phyloP scores from a whole-genome alignment of 2,113 vertebrate species.

The Engraulis encrasicolus region DNA sequence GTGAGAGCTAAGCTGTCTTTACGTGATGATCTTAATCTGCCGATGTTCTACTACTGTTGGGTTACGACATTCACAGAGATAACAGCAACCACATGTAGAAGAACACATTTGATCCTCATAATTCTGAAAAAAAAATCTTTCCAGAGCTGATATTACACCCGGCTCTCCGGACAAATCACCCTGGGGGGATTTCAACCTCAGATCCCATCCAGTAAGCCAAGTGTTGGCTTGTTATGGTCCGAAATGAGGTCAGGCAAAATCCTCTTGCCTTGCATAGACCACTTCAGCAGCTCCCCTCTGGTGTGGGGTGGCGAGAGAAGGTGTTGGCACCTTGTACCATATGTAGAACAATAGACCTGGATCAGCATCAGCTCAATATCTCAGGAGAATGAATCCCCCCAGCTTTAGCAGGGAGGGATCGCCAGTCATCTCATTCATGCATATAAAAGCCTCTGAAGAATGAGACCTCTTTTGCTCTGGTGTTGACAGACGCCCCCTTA shows the following conservation, averaged over 20 bases:
- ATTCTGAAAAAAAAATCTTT: slow-evolving; percentile 27
- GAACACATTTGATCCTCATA: slow-evolving; percentile 11
- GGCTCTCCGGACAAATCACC: slow-evolving; percentile 16
- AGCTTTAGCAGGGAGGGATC: not conserved
- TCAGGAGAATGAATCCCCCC: not conserved
- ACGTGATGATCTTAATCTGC: too few relatives aligned
- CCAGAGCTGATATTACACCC: slow-evolving; percentile 20
- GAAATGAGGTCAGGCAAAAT: slow-evolving; percentile 47
- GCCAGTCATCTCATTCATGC: not conserved
- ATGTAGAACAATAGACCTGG: not conserved
- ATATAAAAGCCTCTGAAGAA: not conserved
- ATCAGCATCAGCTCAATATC: not conserved
- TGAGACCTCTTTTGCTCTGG: not conserved
- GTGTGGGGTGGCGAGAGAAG: not conserved
- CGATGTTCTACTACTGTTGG: not conserved
- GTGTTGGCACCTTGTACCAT: not conserved
- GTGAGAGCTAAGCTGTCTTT: too few relatives aligned
- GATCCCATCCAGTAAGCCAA: slow-evolving; percentile 31
- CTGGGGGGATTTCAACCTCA: slow-evolving; percentile 27
- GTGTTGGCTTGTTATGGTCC: slow-evolving; percentile 28
- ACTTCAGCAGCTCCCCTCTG: slow-evolving; percentile 1
- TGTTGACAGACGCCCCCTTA: not conserved
- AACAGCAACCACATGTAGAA: not conserved
- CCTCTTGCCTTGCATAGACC: slow-evolving; percentile 26
- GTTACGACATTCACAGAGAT: not conserved